phyloP scores from a whole-genome alignment of 2,888 invertebrate species.

The Pterostichus niger region DNA sequence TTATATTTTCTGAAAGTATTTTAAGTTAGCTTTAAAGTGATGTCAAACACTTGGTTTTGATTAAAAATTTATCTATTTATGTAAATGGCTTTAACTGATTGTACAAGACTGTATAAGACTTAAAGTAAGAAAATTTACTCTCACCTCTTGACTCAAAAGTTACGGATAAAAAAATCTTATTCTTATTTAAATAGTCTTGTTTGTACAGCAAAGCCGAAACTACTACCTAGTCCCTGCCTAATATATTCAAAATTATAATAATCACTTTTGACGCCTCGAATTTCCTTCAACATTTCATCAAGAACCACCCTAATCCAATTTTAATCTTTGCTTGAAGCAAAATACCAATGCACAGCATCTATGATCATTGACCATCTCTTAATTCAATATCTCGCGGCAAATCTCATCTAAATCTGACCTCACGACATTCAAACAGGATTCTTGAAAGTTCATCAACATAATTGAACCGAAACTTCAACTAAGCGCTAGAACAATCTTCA shows the following conservation, averaged over 20 bases:
- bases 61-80: too few species aligned
- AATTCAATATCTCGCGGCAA: slow-evolving; percentile 39
- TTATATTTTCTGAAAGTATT: too few species aligned
- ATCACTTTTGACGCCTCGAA: slow-evolving; percentile 25
- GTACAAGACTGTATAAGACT: too few species aligned
- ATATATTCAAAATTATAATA: slow-evolving; percentile 36
- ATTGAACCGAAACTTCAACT: background rate
- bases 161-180: too few species aligned
- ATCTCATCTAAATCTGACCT: slow-evolving; percentile 48
- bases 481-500: background rate
- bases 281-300: slow-evolving; percentile 12
- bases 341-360: background rate
- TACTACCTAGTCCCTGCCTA: background rate
- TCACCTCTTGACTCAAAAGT: too few species aligned
- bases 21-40: too few species aligned
- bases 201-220: too few species aligned
- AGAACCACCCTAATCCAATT: slow-evolving; percentile 34
- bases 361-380: slow-evolving; percentile 39
- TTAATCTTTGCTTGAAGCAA: slow-evolving; percentile 33
- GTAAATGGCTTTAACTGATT: too few species aligned
- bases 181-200: too few species aligned
- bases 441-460: slow-evolving; percentile 3
- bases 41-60: too few species aligned
- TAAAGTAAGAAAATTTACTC: too few species aligned
- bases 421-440: slow-evolving; percentile 25